Conservation (phyloP, 2,113 vertebrate genomes). For the Tyrannus savana region DNA sequence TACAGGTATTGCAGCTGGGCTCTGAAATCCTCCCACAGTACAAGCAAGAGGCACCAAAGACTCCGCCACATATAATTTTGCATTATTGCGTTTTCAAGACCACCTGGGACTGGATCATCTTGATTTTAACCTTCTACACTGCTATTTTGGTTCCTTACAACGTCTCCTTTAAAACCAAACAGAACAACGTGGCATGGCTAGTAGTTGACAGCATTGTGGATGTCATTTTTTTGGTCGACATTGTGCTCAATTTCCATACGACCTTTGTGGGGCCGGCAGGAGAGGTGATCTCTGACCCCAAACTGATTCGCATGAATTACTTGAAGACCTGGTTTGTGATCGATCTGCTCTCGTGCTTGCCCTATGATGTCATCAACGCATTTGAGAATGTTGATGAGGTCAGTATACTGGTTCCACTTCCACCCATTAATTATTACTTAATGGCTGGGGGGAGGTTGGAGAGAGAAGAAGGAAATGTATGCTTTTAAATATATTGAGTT, state of each 20-base stretch:
- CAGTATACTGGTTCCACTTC: slow-evolving; percentile 69
- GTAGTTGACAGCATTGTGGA: slow-evolving; percentile 98
- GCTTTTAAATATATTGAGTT: background rate
- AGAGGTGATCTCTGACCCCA: slow-evolving; percentile 96
- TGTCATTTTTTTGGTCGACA: slow-evolving; percentile 96
- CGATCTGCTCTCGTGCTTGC: slow-evolving; percentile 94
- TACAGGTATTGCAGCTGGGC: slow-evolving; percentile 92
- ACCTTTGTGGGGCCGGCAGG: slow-evolving; percentile 96
- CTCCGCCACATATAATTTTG: slow-evolving; percentile 95
- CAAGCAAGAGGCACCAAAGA: slow-evolving; percentile 97
- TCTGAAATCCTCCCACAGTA: slow-evolving; percentile 97
- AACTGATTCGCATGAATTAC: slow-evolving; percentile 98
- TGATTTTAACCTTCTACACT: slow-evolving; percentile 98
- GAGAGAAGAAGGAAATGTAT: background rate
- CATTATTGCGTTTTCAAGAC: slow-evolving; percentile 98
- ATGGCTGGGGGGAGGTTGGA: background rate
- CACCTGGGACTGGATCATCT: slow-evolving; percentile 98
- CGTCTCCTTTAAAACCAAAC: slow-evolving; percentile 97
- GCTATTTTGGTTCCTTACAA: slow-evolving; percentile 98
- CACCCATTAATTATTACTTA: slow-evolving; percentile 9
- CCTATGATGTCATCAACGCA: slow-evolving; percentile 97
- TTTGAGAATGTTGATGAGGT: slow-evolving; percentile 99
- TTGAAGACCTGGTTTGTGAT: slow-evolving; percentile 98
- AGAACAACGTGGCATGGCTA: slow-evolving; percentile 97
- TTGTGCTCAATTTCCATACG: slow-evolving; percentile 97